A percentile compares a stretch with the other conserved stretches of the same genome.
phyloP scores from a whole-genome alignment of 2,888 invertebrate species.

The Noctua comes region DNA sequence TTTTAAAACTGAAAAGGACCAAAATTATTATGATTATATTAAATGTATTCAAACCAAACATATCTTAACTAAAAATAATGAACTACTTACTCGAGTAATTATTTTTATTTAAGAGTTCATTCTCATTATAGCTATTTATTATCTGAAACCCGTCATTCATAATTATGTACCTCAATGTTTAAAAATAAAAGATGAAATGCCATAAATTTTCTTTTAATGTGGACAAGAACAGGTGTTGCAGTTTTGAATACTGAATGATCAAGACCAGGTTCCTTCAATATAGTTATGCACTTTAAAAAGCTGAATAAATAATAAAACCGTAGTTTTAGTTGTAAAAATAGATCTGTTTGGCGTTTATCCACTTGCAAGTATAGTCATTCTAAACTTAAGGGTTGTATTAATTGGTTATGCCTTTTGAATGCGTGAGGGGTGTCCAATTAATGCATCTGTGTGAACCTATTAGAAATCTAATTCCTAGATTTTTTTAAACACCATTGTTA shows the following conservation, averaged over 20 bases:
- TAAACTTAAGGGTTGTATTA: constrained; percentile 2
- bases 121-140: not conserved
- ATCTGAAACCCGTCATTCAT: not conserved
- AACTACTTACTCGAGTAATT: constrained; percentile 52
- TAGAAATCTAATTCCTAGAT: constrained; percentile 35
- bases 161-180: not conserved
- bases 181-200: constrained; percentile 14
- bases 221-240: not conserved
- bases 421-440: constrained; percentile 1
- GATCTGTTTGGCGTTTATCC: constrained; percentile 18
- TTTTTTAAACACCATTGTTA: constrained; percentile 40
- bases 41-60: constrained; percentile 70
- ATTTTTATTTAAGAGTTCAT: constrained; percentile 60
- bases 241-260: constrained; percentile 15
- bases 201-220: not conserved
- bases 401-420: constrained; percentile 19
- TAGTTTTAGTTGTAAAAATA: constrained; percentile 43
- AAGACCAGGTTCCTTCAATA: constrained; percentile 13
- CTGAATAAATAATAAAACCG: constrained; percentile 41
- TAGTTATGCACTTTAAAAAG: constrained; percentile 27
- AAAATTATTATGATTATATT: constrained; percentile 64
- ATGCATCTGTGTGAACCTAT: constrained; percentile 12
- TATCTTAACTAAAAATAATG: constrained; percentile 67
- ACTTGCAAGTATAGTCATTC: constrained; percentile 22
- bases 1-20: constrained; percentile 68